These are phyloP conservation scores for Microplitis mediator DNA, from an alignment of 1,140 invertebrate genomes.

Conservation along the genomic window DNA sequence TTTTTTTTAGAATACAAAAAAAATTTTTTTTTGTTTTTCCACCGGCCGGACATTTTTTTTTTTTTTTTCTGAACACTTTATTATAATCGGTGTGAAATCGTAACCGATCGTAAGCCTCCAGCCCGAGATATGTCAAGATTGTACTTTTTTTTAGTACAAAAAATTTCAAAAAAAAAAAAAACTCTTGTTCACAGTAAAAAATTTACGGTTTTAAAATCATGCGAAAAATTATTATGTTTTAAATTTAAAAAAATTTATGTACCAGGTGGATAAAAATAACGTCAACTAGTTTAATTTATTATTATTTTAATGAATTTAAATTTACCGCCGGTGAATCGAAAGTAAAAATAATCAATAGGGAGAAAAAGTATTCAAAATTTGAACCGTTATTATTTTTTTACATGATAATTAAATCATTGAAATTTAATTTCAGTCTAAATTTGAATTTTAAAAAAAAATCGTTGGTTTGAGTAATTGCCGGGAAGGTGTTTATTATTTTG, in stretches of 20 bases:
- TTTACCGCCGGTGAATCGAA: too few species aligned
- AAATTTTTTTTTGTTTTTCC: slow-evolving; percentile 7
- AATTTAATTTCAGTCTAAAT: too few species aligned
- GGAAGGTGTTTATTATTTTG: too few species aligned
- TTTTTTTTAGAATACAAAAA: slow-evolving; percentile 19
- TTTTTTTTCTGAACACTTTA: slow-evolving; percentile 41
- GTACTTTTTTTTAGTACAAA: background rate
- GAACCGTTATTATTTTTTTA: too few species aligned
- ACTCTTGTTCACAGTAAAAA: slow-evolving; percentile 54
- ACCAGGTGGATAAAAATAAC: too few species aligned
- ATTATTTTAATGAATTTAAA: too few species aligned
- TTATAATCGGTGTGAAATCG: slow-evolving; percentile 64
- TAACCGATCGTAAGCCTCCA: slow-evolving; percentile 55
- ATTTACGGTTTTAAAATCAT: slow-evolving; percentile 64
- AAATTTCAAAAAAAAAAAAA: background rate
- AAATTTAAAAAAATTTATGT: background rate
- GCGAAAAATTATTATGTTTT: slow-evolving; percentile 60
- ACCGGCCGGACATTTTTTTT: background rate
- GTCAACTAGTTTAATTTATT: too few species aligned
- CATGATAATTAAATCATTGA: too few species aligned
- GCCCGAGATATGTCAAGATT: slow-evolving; percentile 36
- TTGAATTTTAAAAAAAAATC: too few species aligned
- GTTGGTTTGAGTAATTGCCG: too few species aligned
- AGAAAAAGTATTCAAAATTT: too few species aligned
- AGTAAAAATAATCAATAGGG: too few species aligned